These are phyloP conservation scores for Drosophila pandora DNA, from an alignment of 1,140 invertebrate genomes.

Conservation along the genomic window DNA sequence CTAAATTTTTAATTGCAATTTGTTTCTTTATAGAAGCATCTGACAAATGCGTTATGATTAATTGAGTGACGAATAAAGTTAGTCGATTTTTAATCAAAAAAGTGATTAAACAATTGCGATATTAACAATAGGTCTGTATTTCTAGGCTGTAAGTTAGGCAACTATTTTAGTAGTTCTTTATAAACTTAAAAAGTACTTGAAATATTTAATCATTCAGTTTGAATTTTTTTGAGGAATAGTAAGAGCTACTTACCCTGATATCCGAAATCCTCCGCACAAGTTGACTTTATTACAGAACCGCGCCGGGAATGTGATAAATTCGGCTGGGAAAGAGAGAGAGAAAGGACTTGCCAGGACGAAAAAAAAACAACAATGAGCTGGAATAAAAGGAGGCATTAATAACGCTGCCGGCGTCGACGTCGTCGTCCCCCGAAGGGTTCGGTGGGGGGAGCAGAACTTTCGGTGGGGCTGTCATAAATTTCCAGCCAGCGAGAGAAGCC, in stretches of 20 bases:
- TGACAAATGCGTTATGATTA: slow-evolving; percentile 35
- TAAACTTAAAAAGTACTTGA: not conserved
- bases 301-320: slow-evolving; percentile 18
- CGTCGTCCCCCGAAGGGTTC: slow-evolving; percentile 11
- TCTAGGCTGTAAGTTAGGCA: too few species aligned
- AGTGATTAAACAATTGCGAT: slow-evolving; percentile 4
- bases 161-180: not conserved
- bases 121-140: too few species aligned
- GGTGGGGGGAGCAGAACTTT: not conserved
- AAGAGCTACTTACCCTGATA: slow-evolving; percentile 8
- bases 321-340: slow-evolving; percentile 20
- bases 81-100: not conserved
- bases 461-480: slow-evolving; percentile 61
- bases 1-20: slow-evolving; percentile 13
- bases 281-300: slow-evolving; percentile 32
- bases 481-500: slow-evolving; percentile 10
- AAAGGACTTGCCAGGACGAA: slow-evolving; percentile 14
- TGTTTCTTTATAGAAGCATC: slow-evolving; percentile 5
- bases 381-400: slow-evolving; percentile 60
- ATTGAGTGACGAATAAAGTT: not conserved
- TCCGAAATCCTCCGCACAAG: slow-evolving; percentile 7
- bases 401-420: slow-evolving; percentile 40
- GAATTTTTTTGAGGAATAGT: not conserved
- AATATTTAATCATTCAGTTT: not conserved
- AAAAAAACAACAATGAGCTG: slow-evolving; percentile 46